Evolutionary conservation across 2,113 vertebrate genomes (phyloP).

Genomic region (Nettapus auritus): DNA sequence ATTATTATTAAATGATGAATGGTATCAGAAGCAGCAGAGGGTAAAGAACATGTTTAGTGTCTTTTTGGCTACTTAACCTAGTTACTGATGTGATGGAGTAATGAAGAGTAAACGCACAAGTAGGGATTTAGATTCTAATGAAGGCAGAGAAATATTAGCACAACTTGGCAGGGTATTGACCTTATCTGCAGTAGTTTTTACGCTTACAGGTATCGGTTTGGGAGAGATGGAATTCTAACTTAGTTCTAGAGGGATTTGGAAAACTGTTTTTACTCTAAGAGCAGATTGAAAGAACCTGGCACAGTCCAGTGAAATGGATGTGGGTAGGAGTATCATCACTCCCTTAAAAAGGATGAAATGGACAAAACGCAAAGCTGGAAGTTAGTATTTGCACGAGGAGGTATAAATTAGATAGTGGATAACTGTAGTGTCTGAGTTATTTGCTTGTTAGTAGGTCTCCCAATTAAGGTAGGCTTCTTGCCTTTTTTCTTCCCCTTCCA

Average conservation of each 20-base stretch:
- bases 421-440: not conserved
- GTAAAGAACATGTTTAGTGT: not conserved
- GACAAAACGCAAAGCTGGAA: not conserved
- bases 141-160: not conserved
- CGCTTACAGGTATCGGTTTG: not conserved
- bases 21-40: not conserved
- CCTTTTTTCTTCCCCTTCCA: fast-evolving
- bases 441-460: not conserved
- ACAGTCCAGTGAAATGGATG: not conserved
- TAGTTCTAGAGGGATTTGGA: not conserved
- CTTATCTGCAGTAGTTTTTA: not conserved
- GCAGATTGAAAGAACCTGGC: not conserved
- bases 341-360: not conserved
- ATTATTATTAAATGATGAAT: not conserved
- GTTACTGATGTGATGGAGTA: fast-evolving
- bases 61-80: not conserved
- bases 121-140: not conserved
- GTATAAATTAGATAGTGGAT: not conserved
- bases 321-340: not conserved
- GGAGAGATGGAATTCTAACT: not conserved
- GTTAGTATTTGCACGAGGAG: not conserved
- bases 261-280: not conserved
- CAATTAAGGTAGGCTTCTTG: not conserved
- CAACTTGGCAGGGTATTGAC: not conserved
- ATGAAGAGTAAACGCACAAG: fast-evolving